Percentiles rank a stretch among this genome's conserved stretches.
Evolutionary conservation across 2,888 invertebrate genomes (phyloP).

Genomic region (Ariolimax columbianus): DNA sequence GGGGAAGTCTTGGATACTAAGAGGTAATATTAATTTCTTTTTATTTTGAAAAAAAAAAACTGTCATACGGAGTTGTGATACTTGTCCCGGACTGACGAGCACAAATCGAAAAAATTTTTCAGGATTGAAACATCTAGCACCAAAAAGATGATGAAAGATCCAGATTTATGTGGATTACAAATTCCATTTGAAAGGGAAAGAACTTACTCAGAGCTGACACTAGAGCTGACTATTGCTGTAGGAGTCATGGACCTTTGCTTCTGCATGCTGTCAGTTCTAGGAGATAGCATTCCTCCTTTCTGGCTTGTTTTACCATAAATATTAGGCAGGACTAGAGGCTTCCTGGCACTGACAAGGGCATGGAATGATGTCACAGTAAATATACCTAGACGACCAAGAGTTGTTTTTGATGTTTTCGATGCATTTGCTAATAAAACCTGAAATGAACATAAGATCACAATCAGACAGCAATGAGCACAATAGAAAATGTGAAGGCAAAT

Average conservation of each 20-base stretch:
- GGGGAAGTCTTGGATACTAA: no score
- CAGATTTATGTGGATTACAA: not conserved
- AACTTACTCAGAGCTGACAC: conserved; percentile 57
- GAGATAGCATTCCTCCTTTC: conserved; percentile 69
- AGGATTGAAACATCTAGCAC: no score
- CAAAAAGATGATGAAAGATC: not conserved
- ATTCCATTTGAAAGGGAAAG: not conserved
- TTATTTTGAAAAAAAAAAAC: no score
- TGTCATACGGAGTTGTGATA: no score
- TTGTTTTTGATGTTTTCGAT: conserved; percentile 95
- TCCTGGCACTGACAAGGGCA: conserved; percentile 97
- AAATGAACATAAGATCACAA: conserved; percentile 68
- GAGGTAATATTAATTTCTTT: no score
- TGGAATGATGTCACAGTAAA: conserved; percentile 99
- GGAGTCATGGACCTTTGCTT: conserved; percentile 57
- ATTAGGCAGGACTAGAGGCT: conserved; percentile 82
- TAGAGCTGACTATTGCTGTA: conserved; percentile 55
- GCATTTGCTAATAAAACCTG: conserved; percentile 97
- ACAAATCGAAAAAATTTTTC: no score
- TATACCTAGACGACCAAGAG: conserved; percentile 95
- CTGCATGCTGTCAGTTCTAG: conserved; percentile 57
- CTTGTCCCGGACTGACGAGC: no score
- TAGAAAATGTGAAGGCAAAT: no score
- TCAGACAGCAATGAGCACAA: no score
- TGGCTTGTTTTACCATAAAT: conserved; percentile 68